Conservation (phyloP, 2,888 invertebrate species). For the Andrena haemorrhoa region DNA sequence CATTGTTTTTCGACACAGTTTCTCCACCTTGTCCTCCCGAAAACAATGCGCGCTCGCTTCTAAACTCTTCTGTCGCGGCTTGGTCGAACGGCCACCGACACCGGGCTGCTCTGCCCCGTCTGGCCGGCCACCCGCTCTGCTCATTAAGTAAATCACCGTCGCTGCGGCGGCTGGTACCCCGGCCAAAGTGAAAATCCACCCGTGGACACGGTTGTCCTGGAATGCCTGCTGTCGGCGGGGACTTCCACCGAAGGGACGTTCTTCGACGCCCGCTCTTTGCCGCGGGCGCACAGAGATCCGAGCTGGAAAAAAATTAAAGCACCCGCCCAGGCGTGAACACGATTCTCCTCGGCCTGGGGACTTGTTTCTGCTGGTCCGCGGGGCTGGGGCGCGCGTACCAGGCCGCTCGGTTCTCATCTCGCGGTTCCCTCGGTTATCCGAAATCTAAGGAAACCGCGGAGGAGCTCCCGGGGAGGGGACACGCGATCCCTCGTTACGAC, state of each 20-base stretch:
- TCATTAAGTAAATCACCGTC: slow-evolving; percentile 74
- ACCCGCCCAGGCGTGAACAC: slow-evolving; percentile 30
- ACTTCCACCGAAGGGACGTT: slow-evolving; percentile 47
- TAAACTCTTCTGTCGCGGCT: slow-evolving; percentile 59
- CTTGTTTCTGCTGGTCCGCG: slow-evolving; percentile 20
- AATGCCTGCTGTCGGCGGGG: slow-evolving; percentile 30
- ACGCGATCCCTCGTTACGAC: slow-evolving; percentile 38
- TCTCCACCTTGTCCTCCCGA: slow-evolving; percentile 51
- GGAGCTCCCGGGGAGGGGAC: neutral
- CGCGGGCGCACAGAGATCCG: slow-evolving; percentile 60
- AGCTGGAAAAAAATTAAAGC: slow-evolving; percentile 61
- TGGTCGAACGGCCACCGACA: slow-evolving; percentile 22
- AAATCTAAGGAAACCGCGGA: neutral
- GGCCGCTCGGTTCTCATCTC: slow-evolving; percentile 2
- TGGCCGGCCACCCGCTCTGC: slow-evolving; percentile 34
- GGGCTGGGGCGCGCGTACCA: neutral
- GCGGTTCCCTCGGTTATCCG: slow-evolving; percentile 8
- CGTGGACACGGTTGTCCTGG: slow-evolving; percentile 46
- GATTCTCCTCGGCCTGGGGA: neutral
- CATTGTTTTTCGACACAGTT: slow-evolving; percentile 77
- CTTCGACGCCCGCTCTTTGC: slow-evolving; percentile 36
- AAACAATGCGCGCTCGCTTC: slow-evolving; percentile 69
- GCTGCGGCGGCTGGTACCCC: slow-evolving; percentile 55
- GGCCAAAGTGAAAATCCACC: slow-evolving; percentile 70
- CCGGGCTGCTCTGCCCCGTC: slow-evolving; percentile 28